These are phyloP conservation scores for Myotis vivesi DNA, from an alignment of 2,797 vertebrate genomes.

Conservation along the genomic window DNA sequence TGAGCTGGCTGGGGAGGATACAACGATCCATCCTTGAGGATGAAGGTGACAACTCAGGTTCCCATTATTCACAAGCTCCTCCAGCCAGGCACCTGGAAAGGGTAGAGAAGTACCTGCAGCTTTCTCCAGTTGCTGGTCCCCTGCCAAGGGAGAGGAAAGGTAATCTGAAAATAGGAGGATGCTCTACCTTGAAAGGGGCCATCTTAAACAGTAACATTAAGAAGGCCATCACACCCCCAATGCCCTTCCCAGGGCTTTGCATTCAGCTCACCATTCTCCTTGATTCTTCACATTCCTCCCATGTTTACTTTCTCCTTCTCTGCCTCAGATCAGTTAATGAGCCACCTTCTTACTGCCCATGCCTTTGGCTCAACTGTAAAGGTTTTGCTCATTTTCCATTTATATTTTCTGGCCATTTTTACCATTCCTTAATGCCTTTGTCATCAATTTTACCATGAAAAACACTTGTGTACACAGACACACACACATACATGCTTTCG, in stretches of 20 bases:
- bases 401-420: neutral
- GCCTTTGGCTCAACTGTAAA: neutral
- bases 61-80: neutral
- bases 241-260: rapidly evolving
- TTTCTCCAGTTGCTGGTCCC: neutral
- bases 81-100: rapidly evolving
- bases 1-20: neutral
- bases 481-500: neutral
- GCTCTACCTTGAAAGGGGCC: neutral
- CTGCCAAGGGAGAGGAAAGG: neutral
- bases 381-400: neutral
- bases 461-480: neutral
- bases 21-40: neutral
- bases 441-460: neutral
- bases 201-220: neutral
- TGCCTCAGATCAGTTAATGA: neutral
- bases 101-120: too few relatives aligned
- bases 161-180: neutral
- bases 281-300: neutral
- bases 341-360: neutral
- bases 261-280: neutral
- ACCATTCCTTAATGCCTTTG: neutral
- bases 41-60: neutral
- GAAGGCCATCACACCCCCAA: neutral
- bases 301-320: neutral